phyloP scores from a whole-genome alignment of 2,888 invertebrate genomes.

The Cephalotes varians region DNA sequence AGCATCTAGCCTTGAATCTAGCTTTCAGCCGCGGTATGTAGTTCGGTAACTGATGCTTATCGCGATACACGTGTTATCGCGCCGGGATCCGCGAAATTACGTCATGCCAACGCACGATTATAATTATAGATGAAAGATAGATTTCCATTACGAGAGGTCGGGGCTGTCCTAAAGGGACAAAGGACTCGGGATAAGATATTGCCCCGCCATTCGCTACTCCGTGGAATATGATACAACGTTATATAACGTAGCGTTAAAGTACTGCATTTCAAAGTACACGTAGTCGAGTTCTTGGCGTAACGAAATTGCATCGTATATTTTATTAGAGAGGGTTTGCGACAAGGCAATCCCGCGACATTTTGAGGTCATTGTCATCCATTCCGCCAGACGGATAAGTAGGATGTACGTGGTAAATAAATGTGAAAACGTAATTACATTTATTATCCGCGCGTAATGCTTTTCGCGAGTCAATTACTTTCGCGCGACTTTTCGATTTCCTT shows the following conservation, averaged over 20 bases:
- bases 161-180: background rate
- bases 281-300: constrained; percentile 29
- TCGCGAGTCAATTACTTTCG: constrained; percentile 37
- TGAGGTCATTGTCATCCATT: constrained; percentile 33
- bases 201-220: background rate
- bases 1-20: constrained; percentile 32
- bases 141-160: constrained; percentile 58
- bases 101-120: constrained; percentile 65
- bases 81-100: constrained; percentile 55
- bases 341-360: constrained; percentile 28
- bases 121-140: constrained; percentile 71
- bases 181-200: constrained; percentile 30
- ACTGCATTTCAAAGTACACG: constrained; percentile 41
- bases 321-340: constrained; percentile 38
- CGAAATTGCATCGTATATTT: constrained; percentile 56
- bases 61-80: constrained; percentile 62
- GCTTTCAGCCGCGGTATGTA: background rate
- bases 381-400: background rate
- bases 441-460: background rate
- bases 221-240: constrained; percentile 43
- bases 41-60: constrained; percentile 41
- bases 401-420: constrained; percentile 30
- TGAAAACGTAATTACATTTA: constrained; percentile 5
- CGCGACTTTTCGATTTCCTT: background rate
- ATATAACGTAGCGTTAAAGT: constrained; percentile 37